phyloP scores from a whole-genome alignment of 2,888 invertebrate genomes.

The Campaea margaritaria region DNA sequence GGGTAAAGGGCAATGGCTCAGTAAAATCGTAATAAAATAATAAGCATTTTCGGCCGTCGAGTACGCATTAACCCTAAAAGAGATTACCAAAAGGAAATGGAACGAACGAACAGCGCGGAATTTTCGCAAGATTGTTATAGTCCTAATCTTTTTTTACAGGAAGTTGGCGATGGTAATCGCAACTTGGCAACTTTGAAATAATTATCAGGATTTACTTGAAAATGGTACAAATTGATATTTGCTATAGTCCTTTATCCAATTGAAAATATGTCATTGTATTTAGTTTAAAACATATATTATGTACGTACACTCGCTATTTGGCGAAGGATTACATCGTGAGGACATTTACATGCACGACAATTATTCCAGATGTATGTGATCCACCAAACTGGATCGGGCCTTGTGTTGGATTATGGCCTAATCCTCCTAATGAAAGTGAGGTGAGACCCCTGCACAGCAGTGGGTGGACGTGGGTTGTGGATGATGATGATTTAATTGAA shows the following conservation, averaged over 20 bases:
- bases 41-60: constrained; percentile 44
- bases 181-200: constrained; percentile 24
- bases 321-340: too few relatives aligned
- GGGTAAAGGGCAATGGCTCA: constrained; percentile 40
- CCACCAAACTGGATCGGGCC: too few relatives aligned
- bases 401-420: too few relatives aligned
- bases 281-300: not conserved
- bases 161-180: constrained; percentile 37
- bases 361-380: too few relatives aligned
- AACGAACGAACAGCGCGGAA: constrained; percentile 48
- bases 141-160: constrained; percentile 44
- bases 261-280: too few relatives aligned
- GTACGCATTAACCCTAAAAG: constrained; percentile 55
- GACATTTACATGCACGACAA: too few relatives aligned
- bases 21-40: constrained; percentile 48
- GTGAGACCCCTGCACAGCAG: too few relatives aligned
- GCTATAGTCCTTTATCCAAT: too few relatives aligned
- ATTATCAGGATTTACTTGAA: constrained; percentile 17
- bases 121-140: constrained; percentile 41
- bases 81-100: constrained; percentile 57
- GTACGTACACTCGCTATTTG: too few relatives aligned
- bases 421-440: too few relatives aligned
- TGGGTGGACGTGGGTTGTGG: too few relatives aligned
- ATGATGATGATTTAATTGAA: too few relatives aligned
- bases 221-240: not conserved